phyloP scores from a whole-genome alignment of 2,797 vertebrate genomes.

The Anas georgica region DNA sequence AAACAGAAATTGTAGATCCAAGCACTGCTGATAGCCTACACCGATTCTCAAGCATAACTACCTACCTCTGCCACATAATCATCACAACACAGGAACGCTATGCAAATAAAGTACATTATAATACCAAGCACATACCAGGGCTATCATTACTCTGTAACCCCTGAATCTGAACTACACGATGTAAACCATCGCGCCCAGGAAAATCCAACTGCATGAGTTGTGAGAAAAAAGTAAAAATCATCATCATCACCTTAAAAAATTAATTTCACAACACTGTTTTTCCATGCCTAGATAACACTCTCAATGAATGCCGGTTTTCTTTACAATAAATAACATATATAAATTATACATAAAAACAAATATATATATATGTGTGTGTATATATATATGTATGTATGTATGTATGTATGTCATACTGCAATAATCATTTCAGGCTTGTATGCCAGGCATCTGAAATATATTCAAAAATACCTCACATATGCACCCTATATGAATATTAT shows the following conservation, averaged over 20 bases:
- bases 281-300: not conserved
- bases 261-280: not conserved
- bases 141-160: not conserved
- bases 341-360: not conserved
- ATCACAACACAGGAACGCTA: not conserved
- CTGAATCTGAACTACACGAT: not conserved
- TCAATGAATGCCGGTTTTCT: not conserved
- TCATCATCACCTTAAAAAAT: not conserved
- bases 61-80: not conserved
- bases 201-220: not conserved
- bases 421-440: not conserved
- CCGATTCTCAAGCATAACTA: slow-evolving; percentile 15
- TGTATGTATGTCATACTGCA: not conserved
- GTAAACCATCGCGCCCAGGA: not conserved
- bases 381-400: not conserved
- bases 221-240: not conserved
- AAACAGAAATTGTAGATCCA: not conserved
- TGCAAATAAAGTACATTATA: not conserved
- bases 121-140: not conserved
- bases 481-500: not conserved
- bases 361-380: accelerated
- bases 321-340: not conserved
- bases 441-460: not conserved
- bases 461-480: not conserved
- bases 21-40: not conserved